Conservation (phyloP, 2,888 invertebrate genomes). For the Tyria jacobaeae region DNA sequence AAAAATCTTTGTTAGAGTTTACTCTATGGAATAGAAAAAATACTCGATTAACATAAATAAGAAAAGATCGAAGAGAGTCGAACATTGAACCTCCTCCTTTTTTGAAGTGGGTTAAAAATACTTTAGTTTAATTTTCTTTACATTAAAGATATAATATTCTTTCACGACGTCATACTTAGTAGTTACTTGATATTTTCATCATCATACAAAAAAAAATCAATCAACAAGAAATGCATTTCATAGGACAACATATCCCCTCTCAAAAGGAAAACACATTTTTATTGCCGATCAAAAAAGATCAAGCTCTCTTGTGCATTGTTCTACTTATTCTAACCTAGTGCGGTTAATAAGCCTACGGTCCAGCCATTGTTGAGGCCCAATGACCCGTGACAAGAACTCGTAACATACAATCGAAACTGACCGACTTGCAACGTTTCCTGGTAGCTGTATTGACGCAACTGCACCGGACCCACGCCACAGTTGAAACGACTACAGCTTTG, state of each 20-base stretch:
- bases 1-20: too few species aligned
- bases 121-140: not conserved
- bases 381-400: conserved; percentile 53
- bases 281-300: not conserved
- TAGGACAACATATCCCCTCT: too few species aligned
- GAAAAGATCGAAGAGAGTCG: too few species aligned
- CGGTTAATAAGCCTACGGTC: conserved; percentile 36
- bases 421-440: conserved; percentile 54
- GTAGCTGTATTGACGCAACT: conserved; percentile 40
- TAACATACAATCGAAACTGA: conserved; percentile 45
- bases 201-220: too few species aligned
- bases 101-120: too few species aligned
- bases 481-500: conserved; percentile 41
- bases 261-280: not conserved
- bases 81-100: too few species aligned
- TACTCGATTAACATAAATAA: too few species aligned
- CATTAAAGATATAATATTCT: not conserved
- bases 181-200: too few species aligned
- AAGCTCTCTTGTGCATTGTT: conserved; percentile 18
- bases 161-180: not conserved
- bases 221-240: too few species aligned
- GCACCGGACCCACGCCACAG: conserved; percentile 34
- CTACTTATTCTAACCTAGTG: conserved; percentile 38
- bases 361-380: conserved; percentile 48
- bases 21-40: too few species aligned